Evolutionary conservation across 2,888 invertebrate species (phyloP).

Genomic region (Patella pellucida): DNA sequence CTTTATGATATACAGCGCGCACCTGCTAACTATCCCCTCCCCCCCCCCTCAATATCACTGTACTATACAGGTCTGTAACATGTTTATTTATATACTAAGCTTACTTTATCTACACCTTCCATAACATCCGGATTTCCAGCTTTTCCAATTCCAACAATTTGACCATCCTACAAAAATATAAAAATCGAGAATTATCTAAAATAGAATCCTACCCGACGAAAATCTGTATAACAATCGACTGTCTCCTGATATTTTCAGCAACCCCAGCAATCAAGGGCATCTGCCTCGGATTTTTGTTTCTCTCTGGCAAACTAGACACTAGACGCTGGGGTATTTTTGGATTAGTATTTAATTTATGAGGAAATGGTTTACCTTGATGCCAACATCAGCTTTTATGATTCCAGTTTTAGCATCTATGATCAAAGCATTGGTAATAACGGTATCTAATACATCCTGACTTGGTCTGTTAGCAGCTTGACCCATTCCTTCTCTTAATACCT

Average conservation of each 20-base stretch:
- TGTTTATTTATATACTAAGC: slow-evolving; percentile 13
- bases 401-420: slow-evolving; percentile 66
- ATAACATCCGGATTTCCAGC: slow-evolving; percentile 69
- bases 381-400: slow-evolving; percentile 68
- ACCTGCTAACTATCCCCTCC: no score
- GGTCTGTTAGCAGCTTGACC: slow-evolving; percentile 60
- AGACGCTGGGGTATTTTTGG: no score
- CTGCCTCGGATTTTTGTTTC: no score
- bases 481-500: slow-evolving; percentile 69
- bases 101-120: slow-evolving; percentile 60
- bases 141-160: slow-evolving; percentile 66
- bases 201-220: no score
- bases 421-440: slow-evolving; percentile 67
- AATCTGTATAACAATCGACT: no score
- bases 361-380: slow-evolving; percentile 60
- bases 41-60: no score
- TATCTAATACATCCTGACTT: slow-evolving; percentile 59
- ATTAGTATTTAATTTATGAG: neutral
- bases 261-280: no score
- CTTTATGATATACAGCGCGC: no score
- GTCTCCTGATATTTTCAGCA: no score
- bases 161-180: slow-evolving; percentile 50
- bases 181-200: no score
- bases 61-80: no score
- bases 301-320: no score